A percentile compares a stretch with the other conserved stretches of the same genome.
phyloP scores from a whole-genome alignment of 2,797 vertebrate species.

The Lacerta agilis region DNA sequence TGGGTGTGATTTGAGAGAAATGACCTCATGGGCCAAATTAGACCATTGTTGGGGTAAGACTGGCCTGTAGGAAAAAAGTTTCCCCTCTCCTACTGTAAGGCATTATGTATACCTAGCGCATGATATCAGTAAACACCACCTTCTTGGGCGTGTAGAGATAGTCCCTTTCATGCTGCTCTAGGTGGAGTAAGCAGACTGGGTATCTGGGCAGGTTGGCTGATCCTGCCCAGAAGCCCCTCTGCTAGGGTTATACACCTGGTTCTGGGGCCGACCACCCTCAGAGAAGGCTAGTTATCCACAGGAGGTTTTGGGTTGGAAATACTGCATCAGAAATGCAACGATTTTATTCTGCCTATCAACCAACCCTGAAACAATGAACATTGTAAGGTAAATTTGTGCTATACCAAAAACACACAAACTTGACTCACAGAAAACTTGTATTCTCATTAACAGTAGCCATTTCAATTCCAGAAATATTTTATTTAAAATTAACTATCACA shows the following conservation, averaged over 20 bases:
- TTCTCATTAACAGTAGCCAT: background rate
- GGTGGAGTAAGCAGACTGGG: background rate
- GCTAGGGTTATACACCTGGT: too few relatives aligned
- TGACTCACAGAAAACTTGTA: background rate
- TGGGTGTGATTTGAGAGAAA: too few relatives aligned
- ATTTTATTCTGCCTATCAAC: background rate
- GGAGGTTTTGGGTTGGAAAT: background rate
- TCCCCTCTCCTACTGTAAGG: too few relatives aligned
- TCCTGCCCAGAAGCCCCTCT: too few relatives aligned
- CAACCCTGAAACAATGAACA: background rate
- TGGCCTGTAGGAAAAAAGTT: too few relatives aligned
- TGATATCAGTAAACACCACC: too few relatives aligned
- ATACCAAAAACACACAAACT: background rate
- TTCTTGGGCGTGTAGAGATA: too few relatives aligned
- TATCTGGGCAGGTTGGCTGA: background rate
- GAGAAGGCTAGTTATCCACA: background rate
- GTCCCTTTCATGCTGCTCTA: background rate
- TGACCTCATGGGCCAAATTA: too few relatives aligned
- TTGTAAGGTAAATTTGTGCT: background rate
- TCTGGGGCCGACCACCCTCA: too few relatives aligned
- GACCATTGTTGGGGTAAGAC: too few relatives aligned
- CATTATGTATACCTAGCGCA: too few relatives aligned
- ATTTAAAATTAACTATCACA: background rate
- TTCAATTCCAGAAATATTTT: slow-evolving; percentile 24
- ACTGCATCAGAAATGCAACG: background rate